Base-by-base conservation (phyloP, 2,888 invertebrate genomes). In the Athalia cordata region DNA sequence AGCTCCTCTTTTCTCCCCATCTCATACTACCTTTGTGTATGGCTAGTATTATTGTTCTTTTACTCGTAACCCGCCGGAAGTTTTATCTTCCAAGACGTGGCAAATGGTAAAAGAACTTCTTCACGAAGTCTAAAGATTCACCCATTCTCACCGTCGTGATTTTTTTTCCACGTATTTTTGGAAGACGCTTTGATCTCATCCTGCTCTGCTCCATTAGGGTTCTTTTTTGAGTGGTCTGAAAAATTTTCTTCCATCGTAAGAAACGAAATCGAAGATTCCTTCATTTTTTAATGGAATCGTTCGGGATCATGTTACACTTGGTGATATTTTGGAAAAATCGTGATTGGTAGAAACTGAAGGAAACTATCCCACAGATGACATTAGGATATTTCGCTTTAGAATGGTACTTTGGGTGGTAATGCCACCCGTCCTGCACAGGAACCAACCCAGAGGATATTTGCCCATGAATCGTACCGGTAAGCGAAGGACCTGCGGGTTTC, bases 91-190 rank as follows among this genome's bases (percentile, higher is more conserved):
- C 13, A 11, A 45, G n/a, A 72, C n/a, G 29, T 72, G 72, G 72
- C 59, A 72, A 72, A 72, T 72, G 57, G 52, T 59, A 72, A 67
- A 52, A 52, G 52, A 52, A 67, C 67, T 67, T 4, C 6, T 67
- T 52, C n/a, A 43, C 11, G 47, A 68, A 52, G 50, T 29, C 43
- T 52, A 11, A 55, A 43, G 68, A 29, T 2, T 29, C 29, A 2
- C 29, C 29, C 1, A 29, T 29, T 29, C 29, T 29, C 29, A 29
- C 29, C 29, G 29, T 1, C 29, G 29, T 29, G 29, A 29, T 29
- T 29, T 29, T 29, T 29, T 29, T 29, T 0, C 2, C 29, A 29
- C 29, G 2, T 29, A 29, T 29, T 29, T 29, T 2, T 29, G 2
- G 29, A 29, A 29, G 29, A 29, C 29, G 29, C 2, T 29, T 29